Conservation (phyloP, 2,113 vertebrate genomes). For the Corvus hawaiiensis region DNA sequence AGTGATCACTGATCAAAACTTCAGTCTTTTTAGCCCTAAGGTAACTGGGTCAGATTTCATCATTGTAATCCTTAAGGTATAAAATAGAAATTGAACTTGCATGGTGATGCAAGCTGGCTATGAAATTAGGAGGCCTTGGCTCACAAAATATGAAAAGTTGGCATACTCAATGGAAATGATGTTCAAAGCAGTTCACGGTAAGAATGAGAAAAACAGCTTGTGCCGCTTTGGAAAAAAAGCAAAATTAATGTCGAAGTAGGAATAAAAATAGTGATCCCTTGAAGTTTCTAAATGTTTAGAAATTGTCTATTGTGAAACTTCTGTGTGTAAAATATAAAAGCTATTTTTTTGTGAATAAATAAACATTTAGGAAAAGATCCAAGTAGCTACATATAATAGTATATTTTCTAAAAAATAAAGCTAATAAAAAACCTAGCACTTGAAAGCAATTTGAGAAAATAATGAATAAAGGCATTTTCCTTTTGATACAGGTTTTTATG, state of each 20-base stretch:
- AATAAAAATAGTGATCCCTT: background rate
- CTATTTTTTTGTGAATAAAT: background rate
- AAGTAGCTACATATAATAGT: background rate
- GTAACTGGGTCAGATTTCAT: constrained; percentile 58
- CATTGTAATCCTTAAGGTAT: constrained; percentile 36
- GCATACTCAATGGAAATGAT: constrained; percentile 62
- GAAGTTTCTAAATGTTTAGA: background rate
- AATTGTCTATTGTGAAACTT: background rate
- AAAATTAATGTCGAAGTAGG: background rate
- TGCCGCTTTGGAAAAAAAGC: background rate
- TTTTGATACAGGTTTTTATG: background rate
- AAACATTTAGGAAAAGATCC: background rate
- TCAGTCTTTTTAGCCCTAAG: constrained; percentile 23
- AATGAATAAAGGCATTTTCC: background rate
- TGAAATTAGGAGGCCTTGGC: constrained; percentile 64
- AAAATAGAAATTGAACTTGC: constrained; percentile 59
- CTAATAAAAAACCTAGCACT: background rate
- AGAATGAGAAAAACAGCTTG: constrained; percentile 64
- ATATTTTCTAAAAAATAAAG: background rate
- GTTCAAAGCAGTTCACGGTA: constrained; percentile 56
- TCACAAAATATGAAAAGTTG: constrained; percentile 51
- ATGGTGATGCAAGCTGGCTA: constrained; percentile 65
- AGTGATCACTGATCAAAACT: constrained; percentile 49
- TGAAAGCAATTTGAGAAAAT: background rate
- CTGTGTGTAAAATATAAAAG: background rate